These are phyloP conservation scores for Ectobius pallidus DNA, from an alignment of 2,888 invertebrate genomes.

Conservation along the genomic window DNA sequence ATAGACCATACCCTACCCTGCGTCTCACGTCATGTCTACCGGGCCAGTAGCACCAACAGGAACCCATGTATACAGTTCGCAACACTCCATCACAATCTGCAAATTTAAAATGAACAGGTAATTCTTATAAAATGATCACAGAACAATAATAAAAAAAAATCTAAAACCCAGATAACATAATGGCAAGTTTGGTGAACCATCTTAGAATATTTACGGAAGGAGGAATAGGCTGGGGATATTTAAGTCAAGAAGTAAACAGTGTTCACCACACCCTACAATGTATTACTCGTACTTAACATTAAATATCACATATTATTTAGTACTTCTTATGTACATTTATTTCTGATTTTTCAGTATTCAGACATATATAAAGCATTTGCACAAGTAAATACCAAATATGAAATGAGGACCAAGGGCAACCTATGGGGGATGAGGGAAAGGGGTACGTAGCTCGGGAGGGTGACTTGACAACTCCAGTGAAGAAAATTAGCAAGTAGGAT, in stretches of 20 bases:
- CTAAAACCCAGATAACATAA: too few relatives aligned
- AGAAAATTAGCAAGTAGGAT: conserved; percentile 30
- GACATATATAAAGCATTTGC: conserved; percentile 63
- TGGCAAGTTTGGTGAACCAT: too few relatives aligned
- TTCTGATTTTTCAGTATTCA: conserved; percentile 57
- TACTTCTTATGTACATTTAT: conserved; percentile 59
- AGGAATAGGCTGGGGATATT: too few relatives aligned
- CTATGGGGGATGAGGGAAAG: conserved; percentile 39
- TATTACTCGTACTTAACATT: conserved; percentile 26
- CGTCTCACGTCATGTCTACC: too few relatives aligned
- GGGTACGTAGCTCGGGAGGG: conserved; percentile 37
- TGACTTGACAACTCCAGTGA: conserved; percentile 35
- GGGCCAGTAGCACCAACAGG: too few relatives aligned
- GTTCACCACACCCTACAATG: conserved; percentile 25
- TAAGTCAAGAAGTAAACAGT: conserved; percentile 16
- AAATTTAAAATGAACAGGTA: too few relatives aligned
- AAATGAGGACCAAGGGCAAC: conserved; percentile 44
- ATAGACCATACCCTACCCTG: too few relatives aligned
- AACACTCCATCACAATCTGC: too few relatives aligned
- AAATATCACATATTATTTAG: conserved; percentile 33
- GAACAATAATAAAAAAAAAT: too few relatives aligned
- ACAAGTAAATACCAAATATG: conserved; percentile 58
- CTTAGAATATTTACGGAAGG: too few relatives aligned
- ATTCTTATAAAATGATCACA: too few relatives aligned
- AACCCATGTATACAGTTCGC: too few relatives aligned